Conservation (phyloP, 1,140 invertebrate species). For the Latrodectus geometricus region DNA sequence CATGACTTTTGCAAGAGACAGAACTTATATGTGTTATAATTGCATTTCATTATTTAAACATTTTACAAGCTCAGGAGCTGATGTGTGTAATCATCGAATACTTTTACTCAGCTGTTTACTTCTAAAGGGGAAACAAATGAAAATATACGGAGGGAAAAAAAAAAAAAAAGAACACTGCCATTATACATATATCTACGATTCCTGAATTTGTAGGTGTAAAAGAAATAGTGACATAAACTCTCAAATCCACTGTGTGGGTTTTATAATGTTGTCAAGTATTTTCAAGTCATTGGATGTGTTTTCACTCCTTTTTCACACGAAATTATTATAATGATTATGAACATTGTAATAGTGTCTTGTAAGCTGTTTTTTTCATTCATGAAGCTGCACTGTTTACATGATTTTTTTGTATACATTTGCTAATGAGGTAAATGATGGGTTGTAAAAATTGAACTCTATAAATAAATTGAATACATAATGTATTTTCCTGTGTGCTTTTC, state of each 20-base stretch:
- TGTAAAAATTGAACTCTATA: slow-evolving; percentile 35
- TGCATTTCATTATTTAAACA: slow-evolving; percentile 4
- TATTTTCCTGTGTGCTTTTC: slow-evolving; percentile 19
- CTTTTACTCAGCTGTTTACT: slow-evolving; percentile 14
- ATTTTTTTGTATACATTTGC: slow-evolving; percentile 55
- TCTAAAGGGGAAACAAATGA: background rate
- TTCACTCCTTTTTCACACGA: slow-evolving; percentile 2
- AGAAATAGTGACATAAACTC: background rate
- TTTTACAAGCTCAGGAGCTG: slow-evolving; percentile 15
- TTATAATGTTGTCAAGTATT: slow-evolving; percentile 11
- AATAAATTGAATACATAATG: slow-evolving; percentile 48
- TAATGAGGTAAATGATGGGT: slow-evolving; percentile 49
- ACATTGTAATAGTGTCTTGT: slow-evolving; percentile 13
- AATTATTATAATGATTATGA: slow-evolving; percentile 8
- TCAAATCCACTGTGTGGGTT: background rate
- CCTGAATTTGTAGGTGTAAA: background rate
- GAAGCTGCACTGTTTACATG: slow-evolving; percentile 40
- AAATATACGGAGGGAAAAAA: background rate
- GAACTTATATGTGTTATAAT: background rate
- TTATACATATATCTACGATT: slow-evolving; percentile 15
- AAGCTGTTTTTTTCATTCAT: slow-evolving; percentile 33
- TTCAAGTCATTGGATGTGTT: slow-evolving; percentile 14
- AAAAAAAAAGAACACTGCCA: slow-evolving; percentile 3
- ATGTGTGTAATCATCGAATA: slow-evolving; percentile 19
- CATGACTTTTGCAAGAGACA: slow-evolving; percentile 42